phyloP scores from a whole-genome alignment of 2,113 vertebrate genomes.

The Taurulus bubalis region DNA sequence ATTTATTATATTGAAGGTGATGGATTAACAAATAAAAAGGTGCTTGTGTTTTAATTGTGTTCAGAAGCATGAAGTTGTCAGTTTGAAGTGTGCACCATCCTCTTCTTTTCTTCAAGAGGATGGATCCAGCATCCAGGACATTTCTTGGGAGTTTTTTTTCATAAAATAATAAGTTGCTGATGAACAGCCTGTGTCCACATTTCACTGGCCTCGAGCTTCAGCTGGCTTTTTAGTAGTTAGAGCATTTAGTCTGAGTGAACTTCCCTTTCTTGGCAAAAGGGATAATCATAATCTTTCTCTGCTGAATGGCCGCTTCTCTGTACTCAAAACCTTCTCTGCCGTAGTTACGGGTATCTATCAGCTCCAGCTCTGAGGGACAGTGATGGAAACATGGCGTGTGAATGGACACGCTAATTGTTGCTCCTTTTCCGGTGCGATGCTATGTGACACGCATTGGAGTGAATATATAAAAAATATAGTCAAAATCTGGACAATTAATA shows the following conservation, averaged over 20 bases:
- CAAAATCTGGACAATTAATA: background rate
- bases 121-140: background rate
- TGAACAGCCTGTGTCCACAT: background rate
- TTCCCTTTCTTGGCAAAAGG: background rate
- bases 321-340: slow-evolving; percentile 10
- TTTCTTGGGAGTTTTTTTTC: background rate
- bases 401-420: background rate
- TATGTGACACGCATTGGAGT: background rate
- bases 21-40: background rate
- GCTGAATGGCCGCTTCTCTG: slow-evolving; percentile 10
- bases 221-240: background rate
- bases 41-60: background rate
- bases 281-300: slow-evolving; percentile 1
- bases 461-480: background rate
- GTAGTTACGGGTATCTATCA: background rate
- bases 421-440: background rate
- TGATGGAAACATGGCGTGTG: background rate
- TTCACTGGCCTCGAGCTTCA: background rate
- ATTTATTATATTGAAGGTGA: slow-evolving; percentile 9
- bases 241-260: background rate
- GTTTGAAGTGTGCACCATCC: background rate
- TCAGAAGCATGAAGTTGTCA: background rate
- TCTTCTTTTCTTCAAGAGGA: background rate
- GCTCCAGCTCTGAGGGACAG: background rate
- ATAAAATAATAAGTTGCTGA: background rate